These are phyloP conservation scores for Eptesicus fuscus DNA, from an alignment of 2,113 vertebrate species.

Conservation along the genomic window DNA sequence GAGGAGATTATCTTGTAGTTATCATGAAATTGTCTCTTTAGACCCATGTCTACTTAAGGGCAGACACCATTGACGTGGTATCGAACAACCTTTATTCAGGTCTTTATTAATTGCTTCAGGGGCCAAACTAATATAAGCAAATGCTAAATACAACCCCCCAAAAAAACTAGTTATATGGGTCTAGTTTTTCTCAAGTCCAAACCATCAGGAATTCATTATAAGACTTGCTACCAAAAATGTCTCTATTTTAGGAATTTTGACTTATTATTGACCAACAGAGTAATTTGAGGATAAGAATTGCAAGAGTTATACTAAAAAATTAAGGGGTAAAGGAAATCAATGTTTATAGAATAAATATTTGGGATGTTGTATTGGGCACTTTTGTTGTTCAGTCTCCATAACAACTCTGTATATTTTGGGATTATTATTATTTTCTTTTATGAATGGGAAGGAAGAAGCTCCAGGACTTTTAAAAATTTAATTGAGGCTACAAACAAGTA, in stretches of 20 bases:
- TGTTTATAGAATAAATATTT: neutral
- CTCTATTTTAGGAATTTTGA: slow-evolving; percentile 7
- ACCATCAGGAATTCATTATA: neutral
- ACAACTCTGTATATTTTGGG: neutral
- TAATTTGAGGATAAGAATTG: neutral
- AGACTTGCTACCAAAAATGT: neutral
- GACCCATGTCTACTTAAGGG: neutral
- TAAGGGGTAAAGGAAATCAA: neutral
- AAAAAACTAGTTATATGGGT: neutral
- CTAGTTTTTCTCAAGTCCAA: neutral
- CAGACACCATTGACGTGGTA: neutral
- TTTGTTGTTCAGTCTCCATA: neutral
- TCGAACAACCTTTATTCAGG: neutral
- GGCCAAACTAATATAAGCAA: neutral
- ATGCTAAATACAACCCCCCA: neutral
- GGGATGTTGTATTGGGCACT: neutral
- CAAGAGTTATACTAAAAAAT: neutral
- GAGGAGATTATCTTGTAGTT: neutral
- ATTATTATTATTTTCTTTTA: neutral
- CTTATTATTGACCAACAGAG: neutral
- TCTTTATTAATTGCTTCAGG: slow-evolving; percentile 1
- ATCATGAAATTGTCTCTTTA: slow-evolving; percentile 17
- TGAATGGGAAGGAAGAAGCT: neutral
- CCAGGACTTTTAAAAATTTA: neutral
- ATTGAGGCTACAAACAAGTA: neutral